Conservation (phyloP, 2,113 vertebrate genomes). For the Ictidomys tridecemlineatus region DNA sequence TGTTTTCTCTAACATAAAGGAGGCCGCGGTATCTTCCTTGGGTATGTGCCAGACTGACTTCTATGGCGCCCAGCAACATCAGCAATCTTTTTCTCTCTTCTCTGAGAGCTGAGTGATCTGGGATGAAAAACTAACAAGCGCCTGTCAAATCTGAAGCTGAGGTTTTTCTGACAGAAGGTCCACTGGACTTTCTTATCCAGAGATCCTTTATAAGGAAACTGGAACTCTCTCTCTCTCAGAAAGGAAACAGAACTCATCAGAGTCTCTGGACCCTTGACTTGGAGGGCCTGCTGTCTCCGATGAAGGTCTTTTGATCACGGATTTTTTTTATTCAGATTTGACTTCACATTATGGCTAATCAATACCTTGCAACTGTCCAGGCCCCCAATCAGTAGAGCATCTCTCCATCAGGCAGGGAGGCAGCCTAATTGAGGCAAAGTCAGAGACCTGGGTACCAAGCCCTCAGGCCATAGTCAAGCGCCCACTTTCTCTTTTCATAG, state of each 20-base stretch:
- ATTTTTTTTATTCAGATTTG: slow-evolving; percentile 95
- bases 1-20: slow-evolving; percentile 74
- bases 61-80: slow-evolving; percentile 75
- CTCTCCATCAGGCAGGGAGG: slow-evolving; percentile 92
- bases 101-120: slow-evolving; percentile 86
- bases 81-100: slow-evolving; percentile 82
- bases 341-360: slow-evolving; percentile 97
- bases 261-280: slow-evolving; percentile 89
- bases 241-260: slow-evolving; percentile 90
- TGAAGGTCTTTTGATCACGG: slow-evolving; percentile 95
- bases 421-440: slow-evolving; percentile 97
- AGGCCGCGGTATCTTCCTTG: slow-evolving; percentile 69
- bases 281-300: slow-evolving; percentile 91
- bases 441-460: slow-evolving; percentile 92
- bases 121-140: slow-evolving; percentile 94
- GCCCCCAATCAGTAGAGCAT: slow-evolving; percentile 92
- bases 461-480: slow-evolving; percentile 92
- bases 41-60: slow-evolving; percentile 75
- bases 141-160: slow-evolving; percentile 94
- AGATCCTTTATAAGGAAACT: slow-evolving; percentile 89
- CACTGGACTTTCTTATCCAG: slow-evolving; percentile 93
- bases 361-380: slow-evolving; percentile 92
- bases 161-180: slow-evolving; percentile 92
- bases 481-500: slow-evolving; percentile 87
- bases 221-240: slow-evolving; percentile 88